Percentiles rank a stretch among this genome's conserved stretches.
Evolutionary conservation across 37 sponge, comb jelly and placozoan genomes (phyloP).

Genomic region (Beroe forskalii): DNA sequence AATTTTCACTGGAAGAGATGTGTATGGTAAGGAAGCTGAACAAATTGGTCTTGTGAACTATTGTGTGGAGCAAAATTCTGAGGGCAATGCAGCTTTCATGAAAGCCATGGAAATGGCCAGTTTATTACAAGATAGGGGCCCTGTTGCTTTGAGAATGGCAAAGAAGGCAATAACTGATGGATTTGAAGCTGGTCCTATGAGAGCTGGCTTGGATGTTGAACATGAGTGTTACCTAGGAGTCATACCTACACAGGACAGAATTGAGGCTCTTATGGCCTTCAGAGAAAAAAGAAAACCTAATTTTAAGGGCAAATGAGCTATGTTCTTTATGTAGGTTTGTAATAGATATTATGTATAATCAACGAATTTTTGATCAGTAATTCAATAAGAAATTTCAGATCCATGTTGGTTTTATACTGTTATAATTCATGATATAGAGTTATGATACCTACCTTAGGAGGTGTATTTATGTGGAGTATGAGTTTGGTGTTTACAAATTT

Average conservation of each 20-base stretch:
- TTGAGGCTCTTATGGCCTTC: constrained; percentile 95
- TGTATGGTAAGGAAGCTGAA: constrained; percentile 79
- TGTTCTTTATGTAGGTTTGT: too few species aligned
- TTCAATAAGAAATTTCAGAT: too few species aligned
- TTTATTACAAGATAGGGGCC: constrained; percentile 74
- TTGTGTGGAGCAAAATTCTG: constrained; percentile 80
- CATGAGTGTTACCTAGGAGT: constrained; percentile 70
- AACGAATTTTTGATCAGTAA: too few species aligned
- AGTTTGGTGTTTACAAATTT: too few species aligned
- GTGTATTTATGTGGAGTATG: too few species aligned
- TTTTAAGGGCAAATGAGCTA: constrained; percentile 37
- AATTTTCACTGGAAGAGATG: constrained; percentile 89
- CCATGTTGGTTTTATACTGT: too few species aligned
- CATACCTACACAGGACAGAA: constrained; percentile 87
- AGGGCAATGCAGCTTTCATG: constrained; percentile 86
- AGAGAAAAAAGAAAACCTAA: constrained; percentile 85
- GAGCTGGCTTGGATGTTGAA: not conserved
- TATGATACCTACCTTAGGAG: too few species aligned
- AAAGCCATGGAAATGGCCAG: constrained; percentile 85
- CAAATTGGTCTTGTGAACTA: constrained; percentile 87
- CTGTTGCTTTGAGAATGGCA: constrained; percentile 85
- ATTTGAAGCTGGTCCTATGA: constrained; percentile 76
- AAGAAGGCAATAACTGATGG: constrained; percentile 90
- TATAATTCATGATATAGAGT: too few species aligned
- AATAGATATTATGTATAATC: too few species aligned